phyloP scores from a whole-genome alignment of 2,888 invertebrate genomes.

The Caenorhabditis wallacei region DNA sequence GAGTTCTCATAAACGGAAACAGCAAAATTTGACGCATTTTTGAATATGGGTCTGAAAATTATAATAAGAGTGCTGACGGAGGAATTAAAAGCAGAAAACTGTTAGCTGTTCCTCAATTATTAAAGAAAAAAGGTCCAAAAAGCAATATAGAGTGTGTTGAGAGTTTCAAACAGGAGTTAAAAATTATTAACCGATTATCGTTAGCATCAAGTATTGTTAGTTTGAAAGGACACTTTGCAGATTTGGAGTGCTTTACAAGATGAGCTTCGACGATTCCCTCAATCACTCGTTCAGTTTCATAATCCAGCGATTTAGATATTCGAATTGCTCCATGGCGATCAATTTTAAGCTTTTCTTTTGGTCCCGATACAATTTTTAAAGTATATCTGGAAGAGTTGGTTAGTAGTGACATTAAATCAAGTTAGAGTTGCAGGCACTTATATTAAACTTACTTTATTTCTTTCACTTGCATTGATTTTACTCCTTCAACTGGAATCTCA shows the following conservation, averaged over 20 bases:
- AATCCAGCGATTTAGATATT: constrained; percentile 54
- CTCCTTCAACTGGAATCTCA: constrained; percentile 53
- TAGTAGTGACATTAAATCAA: constrained; percentile 1
- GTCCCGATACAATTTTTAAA: constrained; percentile 57
- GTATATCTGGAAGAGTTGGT: constrained; percentile 57
- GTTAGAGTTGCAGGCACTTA: not conserved
- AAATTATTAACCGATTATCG: constrained; percentile 67
- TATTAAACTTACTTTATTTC: constrained; percentile 58
- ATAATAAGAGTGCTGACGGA: not conserved
- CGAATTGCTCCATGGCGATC: constrained; percentile 51
- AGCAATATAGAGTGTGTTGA: too few species aligned
- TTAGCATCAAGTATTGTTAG: constrained; percentile 67
- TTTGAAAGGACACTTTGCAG: constrained; percentile 54
- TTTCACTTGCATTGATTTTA: not conserved
- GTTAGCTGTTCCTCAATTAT: too few species aligned
- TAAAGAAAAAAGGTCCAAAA: too few species aligned
- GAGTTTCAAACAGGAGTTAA: too few species aligned
- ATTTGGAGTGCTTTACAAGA: constrained; percentile 21
- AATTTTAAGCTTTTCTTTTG: constrained; percentile 52
- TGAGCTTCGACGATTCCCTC: constrained; percentile 57
- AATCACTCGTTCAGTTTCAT: constrained; percentile 58
- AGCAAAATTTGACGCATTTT: constrained; percentile 65
- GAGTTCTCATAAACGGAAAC: constrained; percentile 54
- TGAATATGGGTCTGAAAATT: constrained; percentile 71
- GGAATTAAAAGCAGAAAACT: too few species aligned